phyloP scores from a whole-genome alignment of 2,888 invertebrate genomes.

The Geotrupes spiniger region DNA sequence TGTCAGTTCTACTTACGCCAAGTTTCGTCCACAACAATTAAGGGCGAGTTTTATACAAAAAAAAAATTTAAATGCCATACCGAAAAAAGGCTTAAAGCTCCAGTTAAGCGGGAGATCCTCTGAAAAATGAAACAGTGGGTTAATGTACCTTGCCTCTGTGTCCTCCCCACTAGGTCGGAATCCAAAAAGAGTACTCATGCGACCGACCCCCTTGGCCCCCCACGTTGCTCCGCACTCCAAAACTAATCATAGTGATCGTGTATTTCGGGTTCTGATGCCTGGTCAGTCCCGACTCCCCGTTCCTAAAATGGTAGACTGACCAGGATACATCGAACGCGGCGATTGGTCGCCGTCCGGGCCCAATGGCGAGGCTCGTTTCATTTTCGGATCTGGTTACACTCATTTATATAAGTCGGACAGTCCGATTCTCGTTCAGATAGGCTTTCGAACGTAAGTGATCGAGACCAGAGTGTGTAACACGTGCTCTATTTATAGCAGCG shows the following conservation, averaged over 20 bases:
- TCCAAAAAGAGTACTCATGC: conserved; percentile 27
- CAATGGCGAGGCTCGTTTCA: conserved; percentile 53
- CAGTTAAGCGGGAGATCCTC: background rate
- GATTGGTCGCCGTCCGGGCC: conserved; percentile 45
- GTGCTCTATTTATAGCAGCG: conserved; percentile 3
- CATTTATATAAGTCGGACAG: conserved; percentile 73
- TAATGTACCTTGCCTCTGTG: conserved; percentile 37
- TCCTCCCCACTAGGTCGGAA: conserved; percentile 23
- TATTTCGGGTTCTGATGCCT: conserved; percentile 44
- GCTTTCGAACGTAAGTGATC: conserved; percentile 91
- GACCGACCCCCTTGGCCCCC: background rate
- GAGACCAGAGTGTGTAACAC: conserved; percentile 18
- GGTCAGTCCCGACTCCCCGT: conserved; percentile 49
- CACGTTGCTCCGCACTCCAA: conserved; percentile 4
- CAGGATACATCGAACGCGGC: conserved; percentile 38
- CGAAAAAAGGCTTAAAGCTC: no score
- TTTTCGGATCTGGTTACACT: conserved; percentile 73
- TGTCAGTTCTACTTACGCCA: no score
- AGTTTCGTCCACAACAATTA: no score
- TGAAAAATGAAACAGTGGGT: conserved; percentile 38
- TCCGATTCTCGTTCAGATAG: conserved; percentile 87
- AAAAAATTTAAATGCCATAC: no score
- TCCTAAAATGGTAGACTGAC: conserved; percentile 64
- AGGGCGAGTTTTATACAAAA: no score
- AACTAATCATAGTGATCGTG: conserved; percentile 21